These are phyloP conservation scores for Heliconius sara DNA, from an alignment of 2,888 invertebrate genomes.

Conservation along the genomic window DNA sequence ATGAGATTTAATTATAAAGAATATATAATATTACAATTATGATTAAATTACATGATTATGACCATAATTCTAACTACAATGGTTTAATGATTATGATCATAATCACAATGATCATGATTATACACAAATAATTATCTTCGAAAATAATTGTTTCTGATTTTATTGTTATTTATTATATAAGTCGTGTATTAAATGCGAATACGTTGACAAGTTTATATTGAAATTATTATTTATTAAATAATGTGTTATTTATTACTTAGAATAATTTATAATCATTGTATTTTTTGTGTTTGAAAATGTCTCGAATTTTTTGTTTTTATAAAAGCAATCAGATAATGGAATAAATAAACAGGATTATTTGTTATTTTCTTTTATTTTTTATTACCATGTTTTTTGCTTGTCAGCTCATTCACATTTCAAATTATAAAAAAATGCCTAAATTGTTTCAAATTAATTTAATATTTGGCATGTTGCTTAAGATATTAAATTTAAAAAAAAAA, in stretches of 20 bases:
- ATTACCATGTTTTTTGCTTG: neutral
- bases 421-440: neutral
- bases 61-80: neutral
- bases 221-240: conserved; percentile 7
- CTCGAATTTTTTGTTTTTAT: conserved; percentile 12
- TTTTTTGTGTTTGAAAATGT: conserved; percentile 6
- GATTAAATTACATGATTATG: neutral
- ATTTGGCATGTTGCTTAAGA: neutral
- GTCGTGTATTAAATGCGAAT: conserved; percentile 14
- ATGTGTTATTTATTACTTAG: neutral
- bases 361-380: neutral
- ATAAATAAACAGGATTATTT: conserved; percentile 6
- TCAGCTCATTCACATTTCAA: conserved; percentile 4
- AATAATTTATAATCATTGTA: conserved; percentile 2
- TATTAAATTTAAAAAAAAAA: no score
- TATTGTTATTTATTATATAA: conserved; percentile 29
- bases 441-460: neutral
- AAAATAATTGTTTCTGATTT: neutral
- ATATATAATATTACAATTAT: conserved; percentile 10
- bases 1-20: conserved; percentile 22
- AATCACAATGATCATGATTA: neutral
- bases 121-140: neutral
- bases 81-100: neutral
- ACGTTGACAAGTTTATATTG: conserved; percentile 10
- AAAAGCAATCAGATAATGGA: conserved; percentile 11